Evolutionary conservation across 1,140 invertebrate genomes (phyloP), one percentile per base, ranked within the genome.

Genomic region (Araneus ventricosus): DNA sequence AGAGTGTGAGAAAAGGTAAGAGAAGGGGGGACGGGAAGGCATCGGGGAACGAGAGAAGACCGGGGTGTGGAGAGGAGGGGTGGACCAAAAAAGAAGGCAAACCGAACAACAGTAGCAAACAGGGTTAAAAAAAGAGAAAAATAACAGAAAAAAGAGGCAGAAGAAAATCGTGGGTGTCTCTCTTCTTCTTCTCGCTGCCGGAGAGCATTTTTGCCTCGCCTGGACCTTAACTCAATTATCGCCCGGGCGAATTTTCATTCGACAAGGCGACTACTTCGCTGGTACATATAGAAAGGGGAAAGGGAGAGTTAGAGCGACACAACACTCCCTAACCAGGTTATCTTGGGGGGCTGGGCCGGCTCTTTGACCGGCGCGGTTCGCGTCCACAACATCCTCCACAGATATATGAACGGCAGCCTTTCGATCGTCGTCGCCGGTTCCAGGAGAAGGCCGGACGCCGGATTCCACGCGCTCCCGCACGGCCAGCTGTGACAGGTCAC

Each of bases 151-250:
- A 22, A 61, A 37, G 34, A 61, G 80, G 45, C 39, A 10, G 39
- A 57, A 84, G 14, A 90, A 90, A 80, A 90, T 67, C 61, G 61
- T 67, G 86, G 59, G 52, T 85, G 80, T 92, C 80, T 92, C 88
- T 89, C 41, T 45, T 79, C 84, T 59, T 30, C 45, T 52, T 52
- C 10, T 52, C 10, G 10, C 3, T 45, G 17, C 39, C 63, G 88
- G 79, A 88, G 57, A 75, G 45, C 89, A 90, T 91, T 91, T 91
- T 91, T 85, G 80, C 80, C 61, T 67, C 89, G 79, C 67, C 45
- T 61, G 91, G 91, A 79, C 84, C 91, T 59, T 93, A 93, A 93
- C 91, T 93, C 91, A 80, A 93, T 93, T 93, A 93, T 79, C 52
- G 45, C 84, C 41, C 24, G 84, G 91, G 52, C 91, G 91, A 87